Conservation (phyloP, 2,113 vertebrate genomes). For the Atractosteus spatula region DNA sequence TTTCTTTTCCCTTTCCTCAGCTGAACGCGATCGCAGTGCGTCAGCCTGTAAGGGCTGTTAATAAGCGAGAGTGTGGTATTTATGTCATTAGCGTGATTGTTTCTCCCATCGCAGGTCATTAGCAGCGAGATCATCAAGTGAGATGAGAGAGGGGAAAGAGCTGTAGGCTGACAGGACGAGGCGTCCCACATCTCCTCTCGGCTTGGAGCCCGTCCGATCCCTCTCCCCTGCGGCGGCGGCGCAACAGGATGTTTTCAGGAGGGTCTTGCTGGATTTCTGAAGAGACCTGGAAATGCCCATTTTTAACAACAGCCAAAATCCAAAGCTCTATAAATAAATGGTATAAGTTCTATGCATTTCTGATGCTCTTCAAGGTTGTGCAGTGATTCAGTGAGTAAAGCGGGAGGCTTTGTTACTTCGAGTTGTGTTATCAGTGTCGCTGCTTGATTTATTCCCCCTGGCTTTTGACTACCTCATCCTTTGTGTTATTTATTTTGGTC, state of each 20-base stretch:
- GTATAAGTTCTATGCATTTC: conserved; percentile 10
- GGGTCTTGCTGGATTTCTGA: neutral
- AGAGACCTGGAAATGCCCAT: neutral
- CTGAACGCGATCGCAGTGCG: no score
- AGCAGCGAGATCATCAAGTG: no score
- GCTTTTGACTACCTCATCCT: no score
- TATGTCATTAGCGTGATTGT: no score
- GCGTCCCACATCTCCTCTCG: no score
- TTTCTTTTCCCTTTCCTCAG: no score
- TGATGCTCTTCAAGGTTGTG: conserved; percentile 3
- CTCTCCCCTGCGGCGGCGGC: neutral
- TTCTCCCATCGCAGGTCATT: no score
- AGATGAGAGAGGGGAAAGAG: no score
- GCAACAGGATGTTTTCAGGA: neutral
- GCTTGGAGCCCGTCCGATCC: neutral
- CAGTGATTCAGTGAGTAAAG: conserved; percentile 2
- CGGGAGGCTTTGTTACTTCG: neutral
- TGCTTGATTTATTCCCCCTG: conserved; percentile 15
- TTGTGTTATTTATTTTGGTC: no score
- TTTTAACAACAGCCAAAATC: conserved; percentile 8
- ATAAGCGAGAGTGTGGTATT: no score
- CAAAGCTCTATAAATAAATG: neutral
- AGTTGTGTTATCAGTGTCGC: conserved; percentile 21
- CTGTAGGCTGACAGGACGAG: no score
- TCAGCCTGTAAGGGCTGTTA: no score